Conservation (phyloP, 2,888 invertebrate genomes). For the Andrena chrysosceles region DNA sequence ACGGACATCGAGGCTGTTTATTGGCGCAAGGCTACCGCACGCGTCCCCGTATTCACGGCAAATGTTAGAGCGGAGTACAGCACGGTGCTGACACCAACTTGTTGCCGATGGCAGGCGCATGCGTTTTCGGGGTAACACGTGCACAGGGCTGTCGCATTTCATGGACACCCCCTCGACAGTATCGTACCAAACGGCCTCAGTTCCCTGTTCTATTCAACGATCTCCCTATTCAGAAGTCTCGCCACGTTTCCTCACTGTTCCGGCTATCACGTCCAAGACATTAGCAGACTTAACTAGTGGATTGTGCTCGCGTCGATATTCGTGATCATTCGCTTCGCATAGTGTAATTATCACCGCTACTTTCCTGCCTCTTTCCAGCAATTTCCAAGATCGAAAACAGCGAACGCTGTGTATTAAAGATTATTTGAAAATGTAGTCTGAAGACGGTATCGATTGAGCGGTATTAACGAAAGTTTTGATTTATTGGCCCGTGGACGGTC, state of each 20-base stretch:
- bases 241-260: neutral
- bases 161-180: constrained; percentile 42
- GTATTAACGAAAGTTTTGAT: neutral
- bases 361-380: neutral
- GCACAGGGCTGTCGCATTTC: constrained; percentile 62
- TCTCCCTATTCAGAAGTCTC: neutral
- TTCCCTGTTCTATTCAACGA: neutral
- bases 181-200: constrained; percentile 14
- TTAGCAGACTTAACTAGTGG: neutral
- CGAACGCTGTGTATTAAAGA: neutral
- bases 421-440: neutral
- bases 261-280: neutral
- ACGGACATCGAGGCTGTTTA: constrained; percentile 55
- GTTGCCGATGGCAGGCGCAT: constrained; percentile 74
- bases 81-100: constrained; percentile 74
- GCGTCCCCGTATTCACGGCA: constrained; percentile 50
- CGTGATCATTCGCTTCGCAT: neutral
- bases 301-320: neutral
- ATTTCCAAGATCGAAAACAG: neutral
- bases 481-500: constrained; percentile 16
- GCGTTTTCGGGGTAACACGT: constrained; percentile 68
- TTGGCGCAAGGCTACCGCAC: constrained; percentile 59
- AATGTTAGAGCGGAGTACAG: constrained; percentile 35
- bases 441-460: neutral
- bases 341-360: no score